Base-by-base conservation (phyloP, 2,113 vertebrate species). In the Toxostoma redivivum region DNA sequence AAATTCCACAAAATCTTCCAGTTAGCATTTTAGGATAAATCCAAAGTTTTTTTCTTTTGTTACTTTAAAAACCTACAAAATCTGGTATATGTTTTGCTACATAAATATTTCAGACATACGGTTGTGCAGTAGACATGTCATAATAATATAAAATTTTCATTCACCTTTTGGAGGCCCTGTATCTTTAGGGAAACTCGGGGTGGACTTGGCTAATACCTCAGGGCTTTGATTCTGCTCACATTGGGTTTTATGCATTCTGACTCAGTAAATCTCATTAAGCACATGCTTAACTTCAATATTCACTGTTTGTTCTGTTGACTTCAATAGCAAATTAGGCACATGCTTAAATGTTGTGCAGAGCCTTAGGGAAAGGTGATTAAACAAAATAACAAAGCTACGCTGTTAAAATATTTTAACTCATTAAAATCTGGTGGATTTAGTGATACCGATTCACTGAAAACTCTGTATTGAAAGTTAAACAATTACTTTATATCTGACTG, bases 211-310 rank as follows among this genome's bases (percentile, higher is more conserved):
- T 86, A 54, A 90, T 77, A 50, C 67, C 35, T 58, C 21, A 5
- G 81, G 69, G 87, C 81, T 97, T 95, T 88, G 82, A 86, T 92
- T 96, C 38, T 90, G 82, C 88, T 95, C 85, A 83, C 79, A 54
- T 54, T 2, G 10, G n/a, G 37, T 80, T 96, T 96, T 77, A 65
- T 1, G 4, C 78, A 38, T 96, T 95, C 66, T 94, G 85, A 85
- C 87, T 83, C 76, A 77, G 85, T 91, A 86, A 93, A 96, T 96
- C 94, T 91, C 84, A 90, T 94, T 96, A 95, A 82, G 79, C 74
- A 51, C 40, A 21, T 56, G 71, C 91, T 96, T 72, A 67, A 88
- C 58, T 93, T n/a, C 48, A 90, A 35, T 60, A 38, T 72, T 90
- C 90, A 54, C 84, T 69, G 10, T 31, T 87, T 44, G 2, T 94